phyloP scores from a whole-genome alignment of 2,797 vertebrate genomes.

The Pseudopleuronectes americanus region DNA sequence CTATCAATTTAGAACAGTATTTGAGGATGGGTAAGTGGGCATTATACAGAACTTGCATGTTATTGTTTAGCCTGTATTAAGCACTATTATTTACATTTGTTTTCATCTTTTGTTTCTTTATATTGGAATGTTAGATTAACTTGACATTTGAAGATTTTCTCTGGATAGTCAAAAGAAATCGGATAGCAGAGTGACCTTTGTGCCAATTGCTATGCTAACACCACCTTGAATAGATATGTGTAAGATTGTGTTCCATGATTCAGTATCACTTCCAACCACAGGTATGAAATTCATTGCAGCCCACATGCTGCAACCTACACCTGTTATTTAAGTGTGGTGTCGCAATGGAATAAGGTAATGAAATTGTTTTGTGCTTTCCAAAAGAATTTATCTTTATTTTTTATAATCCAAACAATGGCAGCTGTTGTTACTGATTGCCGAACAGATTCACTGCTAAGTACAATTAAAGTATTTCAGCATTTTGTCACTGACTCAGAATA shows the following conservation, averaged over 20 bases:
- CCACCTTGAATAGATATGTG: conserved; percentile 53
- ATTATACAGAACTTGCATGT: conserved; percentile 79
- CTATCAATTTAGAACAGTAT: conserved; percentile 43
- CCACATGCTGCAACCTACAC: conserved; percentile 17
- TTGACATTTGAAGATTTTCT: conserved; percentile 32
- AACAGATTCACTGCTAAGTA: conserved; percentile 52
- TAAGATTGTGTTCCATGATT: conserved; percentile 58
- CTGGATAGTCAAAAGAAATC: conserved; percentile 40
- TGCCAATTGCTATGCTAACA: conserved; percentile 32
- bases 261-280: conserved; percentile 51
- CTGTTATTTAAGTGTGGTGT: conserved; percentile 31
- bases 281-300: conserved; percentile 27
- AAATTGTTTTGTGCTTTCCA: conserved; percentile 54
- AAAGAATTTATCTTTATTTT: conserved; percentile 62
- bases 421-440: conserved; percentile 67
- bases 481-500: conserved; percentile 63
- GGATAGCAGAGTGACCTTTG: conserved; percentile 16
- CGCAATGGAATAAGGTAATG: conserved; percentile 26
- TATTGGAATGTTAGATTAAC: conserved; percentile 32
- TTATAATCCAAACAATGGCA: conserved; percentile 70
- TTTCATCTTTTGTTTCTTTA: conserved; percentile 24
- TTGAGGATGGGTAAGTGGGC: conserved; percentile 72
- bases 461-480: conserved; percentile 23
- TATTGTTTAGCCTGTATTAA: conserved; percentile 54
- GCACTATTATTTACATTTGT: conserved; percentile 48